phyloP scores from a whole-genome alignment of 2,113 vertebrate genomes.

The Micronycteris hirsuta region DNA sequence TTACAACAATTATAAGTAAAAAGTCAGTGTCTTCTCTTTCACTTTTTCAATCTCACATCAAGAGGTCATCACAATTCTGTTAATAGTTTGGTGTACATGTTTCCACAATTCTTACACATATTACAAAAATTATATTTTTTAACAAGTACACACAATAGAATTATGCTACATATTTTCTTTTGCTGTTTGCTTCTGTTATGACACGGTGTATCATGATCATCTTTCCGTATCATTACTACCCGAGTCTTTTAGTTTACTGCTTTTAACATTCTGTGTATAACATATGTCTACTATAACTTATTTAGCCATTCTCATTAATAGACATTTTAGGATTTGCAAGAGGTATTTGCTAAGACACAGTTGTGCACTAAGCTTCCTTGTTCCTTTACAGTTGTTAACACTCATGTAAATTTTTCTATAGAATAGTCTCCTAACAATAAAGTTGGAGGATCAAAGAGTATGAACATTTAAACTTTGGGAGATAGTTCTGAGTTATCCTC shows the following conservation, averaged over 20 bases:
- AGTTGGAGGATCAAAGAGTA: not conserved
- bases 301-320: not conserved
- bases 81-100: not conserved
- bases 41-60: not conserved
- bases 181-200: not conserved
- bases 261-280: not conserved
- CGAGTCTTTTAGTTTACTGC: not conserved
- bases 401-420: not conserved
- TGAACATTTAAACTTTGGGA: not conserved
- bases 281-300: not conserved
- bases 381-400: not conserved
- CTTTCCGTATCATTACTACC: not conserved
- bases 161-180: not conserved
- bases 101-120: not conserved
- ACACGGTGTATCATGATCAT: not conserved
- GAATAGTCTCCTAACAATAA: not conserved
- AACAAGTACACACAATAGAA: not conserved
- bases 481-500: not conserved
- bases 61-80: conserved; percentile 10
- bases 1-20: not conserved
- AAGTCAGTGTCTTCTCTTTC: not conserved
- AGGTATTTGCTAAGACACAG: not conserved
- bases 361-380: not conserved
- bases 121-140: not conserved
- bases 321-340: not conserved